phyloP scores from a whole-genome alignment of 2,888 invertebrate species.

The Seira musarum region DNA sequence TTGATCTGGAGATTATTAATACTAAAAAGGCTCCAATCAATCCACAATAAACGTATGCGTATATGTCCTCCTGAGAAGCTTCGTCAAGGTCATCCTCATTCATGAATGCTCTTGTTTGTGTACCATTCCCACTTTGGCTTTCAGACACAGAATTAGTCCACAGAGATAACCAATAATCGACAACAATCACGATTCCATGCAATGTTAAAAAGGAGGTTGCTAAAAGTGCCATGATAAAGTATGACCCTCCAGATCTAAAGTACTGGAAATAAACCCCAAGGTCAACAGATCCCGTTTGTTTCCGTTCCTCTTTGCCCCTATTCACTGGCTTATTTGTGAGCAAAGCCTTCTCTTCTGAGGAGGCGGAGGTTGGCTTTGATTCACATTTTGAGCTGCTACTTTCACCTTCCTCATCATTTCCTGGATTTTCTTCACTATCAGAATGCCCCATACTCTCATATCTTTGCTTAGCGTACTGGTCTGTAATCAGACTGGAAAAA shows the following conservation, averaged over 20 bases:
- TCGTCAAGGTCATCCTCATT: too few relatives aligned
- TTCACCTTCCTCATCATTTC: background rate
- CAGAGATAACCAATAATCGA: constrained; percentile 40
- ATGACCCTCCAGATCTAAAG: constrained; percentile 36
- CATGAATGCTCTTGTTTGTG: background rate
- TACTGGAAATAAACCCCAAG: constrained; percentile 28
- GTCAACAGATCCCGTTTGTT: constrained; percentile 28
- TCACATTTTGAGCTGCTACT: too few relatives aligned
- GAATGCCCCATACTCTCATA: too few relatives aligned
- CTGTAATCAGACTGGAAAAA: constrained; percentile 43
- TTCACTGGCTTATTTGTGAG: too few relatives aligned
- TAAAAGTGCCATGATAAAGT: too few relatives aligned
- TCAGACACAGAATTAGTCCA: background rate
- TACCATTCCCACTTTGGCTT: background rate
- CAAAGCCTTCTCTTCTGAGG: too few relatives aligned
- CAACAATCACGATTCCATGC: too few relatives aligned
- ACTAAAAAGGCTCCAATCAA: constrained; percentile 31
- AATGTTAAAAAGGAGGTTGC: too few relatives aligned
- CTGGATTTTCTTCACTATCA: too few relatives aligned
- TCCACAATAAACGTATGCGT: constrained; percentile 48
- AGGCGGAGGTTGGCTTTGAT: background rate
- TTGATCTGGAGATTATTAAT: constrained; percentile 24
- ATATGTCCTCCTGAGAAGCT: constrained; percentile 24
- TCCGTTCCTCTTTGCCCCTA: constrained; percentile 27
- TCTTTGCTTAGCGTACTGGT: too few relatives aligned